Evolutionary conservation across 2,888 invertebrate species (phyloP).

Genomic region (Venusia cambrica): DNA sequence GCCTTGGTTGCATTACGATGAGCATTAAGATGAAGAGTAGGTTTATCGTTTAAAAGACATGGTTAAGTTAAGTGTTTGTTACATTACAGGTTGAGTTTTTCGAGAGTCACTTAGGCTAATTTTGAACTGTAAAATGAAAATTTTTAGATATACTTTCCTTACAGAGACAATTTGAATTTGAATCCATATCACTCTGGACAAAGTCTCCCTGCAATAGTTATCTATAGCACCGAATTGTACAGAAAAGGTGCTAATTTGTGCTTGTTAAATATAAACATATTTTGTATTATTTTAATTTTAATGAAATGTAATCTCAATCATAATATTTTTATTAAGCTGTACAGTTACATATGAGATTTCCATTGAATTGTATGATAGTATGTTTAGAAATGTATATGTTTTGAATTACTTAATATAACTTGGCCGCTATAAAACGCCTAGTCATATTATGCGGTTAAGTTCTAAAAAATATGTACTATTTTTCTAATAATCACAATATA

Average conservation of each 20-base stretch:
- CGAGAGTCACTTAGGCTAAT: too few species aligned
- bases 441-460: conserved; percentile 63
- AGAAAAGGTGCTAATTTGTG: conserved; percentile 23
- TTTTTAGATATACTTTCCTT: too few species aligned
- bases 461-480: conserved; percentile 30
- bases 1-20: conserved; percentile 32
- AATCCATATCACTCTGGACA: too few species aligned
- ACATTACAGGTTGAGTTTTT: too few species aligned
- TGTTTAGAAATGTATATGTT: conserved; percentile 30
- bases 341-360: conserved; percentile 80
- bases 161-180: too few species aligned
- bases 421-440: conserved; percentile 67
- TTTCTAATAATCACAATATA: conserved; percentile 21
- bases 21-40: too few species aligned
- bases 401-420: conserved; percentile 36
- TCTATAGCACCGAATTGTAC: conserved; percentile 20
- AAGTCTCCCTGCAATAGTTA: conserved; percentile 11
- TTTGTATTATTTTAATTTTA: conserved; percentile 16
- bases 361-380: conserved; percentile 57
- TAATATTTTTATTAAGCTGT: conserved; percentile 42
- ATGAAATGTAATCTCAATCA: conserved; percentile 28
- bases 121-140: too few species aligned
- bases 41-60: conserved; percentile 10
- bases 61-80: too few species aligned
- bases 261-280: conserved; percentile 14